Conservation (phyloP, 2,797 vertebrate genomes). For the Poecilia picta region DNA sequence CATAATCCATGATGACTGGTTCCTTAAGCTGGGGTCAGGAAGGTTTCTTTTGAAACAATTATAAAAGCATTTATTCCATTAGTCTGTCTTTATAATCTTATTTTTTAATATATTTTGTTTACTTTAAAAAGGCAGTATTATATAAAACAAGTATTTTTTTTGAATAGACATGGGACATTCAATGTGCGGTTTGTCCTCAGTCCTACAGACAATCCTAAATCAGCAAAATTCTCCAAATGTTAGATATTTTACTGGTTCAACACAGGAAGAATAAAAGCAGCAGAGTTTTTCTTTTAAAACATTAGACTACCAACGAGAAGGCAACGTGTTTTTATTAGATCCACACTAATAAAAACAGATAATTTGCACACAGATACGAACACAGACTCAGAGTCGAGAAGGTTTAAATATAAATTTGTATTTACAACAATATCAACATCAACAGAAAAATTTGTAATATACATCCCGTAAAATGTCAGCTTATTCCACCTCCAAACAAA, state of each 20-base stretch:
- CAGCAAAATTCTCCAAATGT: neutral
- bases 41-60: neutral
- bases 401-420: conserved; percentile 99
- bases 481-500: conserved; percentile 67
- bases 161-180: no score
- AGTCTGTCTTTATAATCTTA: neutral
- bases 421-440: conserved; percentile 97
- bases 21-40: neutral
- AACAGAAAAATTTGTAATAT: conserved; percentile 88
- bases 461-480: conserved; percentile 85
- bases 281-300: neutral
- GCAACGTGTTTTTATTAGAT: neutral
- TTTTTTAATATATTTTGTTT: neutral
- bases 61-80: neutral
- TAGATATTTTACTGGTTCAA: neutral
- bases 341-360: neutral
- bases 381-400: conserved; percentile 47
- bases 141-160: no score
- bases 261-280: neutral
- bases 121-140: neutral
- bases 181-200: no score
- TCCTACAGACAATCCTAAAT: neutral
- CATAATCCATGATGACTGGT: neutral
- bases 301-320: neutral
- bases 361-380: neutral